These are phyloP conservation scores for Fundulus diaphanus DNA, from an alignment of 2,797 vertebrate genomes.

Conservation along the genomic window DNA sequence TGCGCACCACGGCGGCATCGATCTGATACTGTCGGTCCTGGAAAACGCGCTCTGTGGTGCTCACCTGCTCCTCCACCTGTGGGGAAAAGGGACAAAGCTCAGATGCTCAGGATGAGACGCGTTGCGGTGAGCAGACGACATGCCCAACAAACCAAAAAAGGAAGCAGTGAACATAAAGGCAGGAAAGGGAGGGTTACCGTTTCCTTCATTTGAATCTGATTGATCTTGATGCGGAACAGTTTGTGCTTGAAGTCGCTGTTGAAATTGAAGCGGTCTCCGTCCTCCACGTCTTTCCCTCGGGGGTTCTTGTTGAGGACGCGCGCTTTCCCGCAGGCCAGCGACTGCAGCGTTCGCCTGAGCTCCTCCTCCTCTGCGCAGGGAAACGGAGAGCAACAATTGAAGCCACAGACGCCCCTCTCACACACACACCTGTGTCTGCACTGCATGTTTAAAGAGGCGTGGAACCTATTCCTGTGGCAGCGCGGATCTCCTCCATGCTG, in stretches of 20 bases:
- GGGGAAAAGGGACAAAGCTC: background rate
- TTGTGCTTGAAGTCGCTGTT: constrained; percentile 98
- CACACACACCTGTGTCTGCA: background rate
- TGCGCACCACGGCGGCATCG: constrained; percentile 92
- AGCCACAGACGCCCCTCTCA: background rate
- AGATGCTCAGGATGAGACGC: too few species aligned
- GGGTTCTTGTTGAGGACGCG: constrained; percentile 96
- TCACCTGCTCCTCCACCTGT: constrained; percentile 93
- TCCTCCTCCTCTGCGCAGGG: constrained; percentile 90
- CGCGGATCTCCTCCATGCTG: constrained; percentile 95
- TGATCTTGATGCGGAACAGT: constrained; percentile 99
- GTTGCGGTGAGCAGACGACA: too few species aligned
- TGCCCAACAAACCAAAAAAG: background rate
- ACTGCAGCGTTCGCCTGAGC: constrained; percentile 93
- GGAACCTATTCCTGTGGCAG: constrained; percentile 96
- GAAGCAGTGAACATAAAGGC: background rate
- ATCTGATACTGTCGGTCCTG: constrained; percentile 96
- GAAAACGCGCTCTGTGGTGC: constrained; percentile 93
- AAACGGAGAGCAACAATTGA: constrained; percentile 13
- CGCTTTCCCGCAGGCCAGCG: constrained; percentile 97
- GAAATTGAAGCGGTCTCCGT: constrained; percentile 97
- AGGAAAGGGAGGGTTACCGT: constrained; percentile 82
- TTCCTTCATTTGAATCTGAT: constrained; percentile 99
- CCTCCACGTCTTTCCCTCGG: constrained; percentile 97
- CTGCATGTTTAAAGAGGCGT: constrained; percentile 9